Evolutionary conservation across 2,797 vertebrate species (phyloP).

Genomic region (Sorex maritimensis): DNA sequence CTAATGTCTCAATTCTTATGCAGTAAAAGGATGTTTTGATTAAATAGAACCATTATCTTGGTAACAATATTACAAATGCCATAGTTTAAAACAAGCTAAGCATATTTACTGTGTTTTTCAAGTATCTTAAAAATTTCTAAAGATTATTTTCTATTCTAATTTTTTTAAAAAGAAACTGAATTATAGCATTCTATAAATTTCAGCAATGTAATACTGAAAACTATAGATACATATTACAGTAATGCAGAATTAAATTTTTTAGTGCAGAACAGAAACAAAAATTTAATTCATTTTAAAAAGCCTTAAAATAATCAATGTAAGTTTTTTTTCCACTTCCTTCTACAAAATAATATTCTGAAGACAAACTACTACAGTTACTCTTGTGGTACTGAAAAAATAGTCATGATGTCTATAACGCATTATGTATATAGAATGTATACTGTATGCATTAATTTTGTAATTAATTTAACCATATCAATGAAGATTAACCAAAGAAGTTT

Average conservation of each 20-base stretch:
- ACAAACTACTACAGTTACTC: background rate
- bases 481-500: background rate
- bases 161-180: too few relatives aligned
- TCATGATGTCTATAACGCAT: background rate
- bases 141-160: background rate
- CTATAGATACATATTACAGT: too few relatives aligned
- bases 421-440: background rate
- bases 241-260: background rate
- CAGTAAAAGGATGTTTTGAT: conserved; percentile 32
- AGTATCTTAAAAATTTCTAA: conserved; percentile 36
- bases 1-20: background rate
- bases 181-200: too few relatives aligned
- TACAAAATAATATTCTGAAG: background rate
- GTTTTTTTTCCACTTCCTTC: background rate
- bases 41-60: conserved; percentile 1
- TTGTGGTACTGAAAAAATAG: background rate
- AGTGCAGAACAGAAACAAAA: background rate
- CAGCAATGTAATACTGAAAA: too few relatives aligned
- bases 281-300: conserved; percentile 42
- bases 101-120: background rate
- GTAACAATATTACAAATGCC: background rate
- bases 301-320: conserved; percentile 25
- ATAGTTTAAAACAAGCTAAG: background rate
- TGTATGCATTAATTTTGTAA: too few relatives aligned
- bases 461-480: background rate